Evolutionary conservation across 2,797 vertebrate genomes (phyloP), one percentile per base, ranked within the genome.

Genomic region (Enteromius fasciolatus): DNA sequence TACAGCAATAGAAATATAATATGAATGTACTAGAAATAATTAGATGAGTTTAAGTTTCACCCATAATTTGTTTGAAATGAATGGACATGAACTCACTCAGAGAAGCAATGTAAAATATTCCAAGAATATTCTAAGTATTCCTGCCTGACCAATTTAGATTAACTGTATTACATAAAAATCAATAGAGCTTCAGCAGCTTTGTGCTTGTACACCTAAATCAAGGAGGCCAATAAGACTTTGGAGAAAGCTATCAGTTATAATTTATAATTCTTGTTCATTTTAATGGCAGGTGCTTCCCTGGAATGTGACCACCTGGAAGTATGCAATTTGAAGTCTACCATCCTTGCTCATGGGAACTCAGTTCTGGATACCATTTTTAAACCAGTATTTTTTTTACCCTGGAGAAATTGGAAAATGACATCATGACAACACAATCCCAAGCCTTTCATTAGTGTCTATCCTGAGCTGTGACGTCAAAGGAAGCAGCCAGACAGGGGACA

Each of bases 101-200:
- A 46, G 68, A 25, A 70, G 41, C 41, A 66, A 36, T 66, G 33
- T 66, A 18, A 66, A 39, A 66, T 66, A 66, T 31, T 63, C 5
- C 25, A 63, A 31, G 25, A 63, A 63, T 31, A 73, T 73, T 54
- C 1, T 36, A 59, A 59, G 57, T 59, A 11, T n/a, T 75, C 59
- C 59, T 31, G 41, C 41, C 75, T 31, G 75, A 64, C 59, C 57
- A 41, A 46, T 64, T 77, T 48, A 33, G 41, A 50, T 77, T 63
- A 77, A 44, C 41, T 48, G 4, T 61, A 61, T 31, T 77, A 77
- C 28, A 25, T 64, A 64, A 33, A 46, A 77, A 77, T 64, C 76
- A 77, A 77, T 77, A 48, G 41, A 28, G 76, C 25, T 48, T 33
- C 3, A 64, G 57, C 15, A 46, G 74, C 57, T 18, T 33, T 57